phyloP scores from a whole-genome alignment of 2,797 vertebrate genomes.

The Aselliscus stoliczkanus region DNA sequence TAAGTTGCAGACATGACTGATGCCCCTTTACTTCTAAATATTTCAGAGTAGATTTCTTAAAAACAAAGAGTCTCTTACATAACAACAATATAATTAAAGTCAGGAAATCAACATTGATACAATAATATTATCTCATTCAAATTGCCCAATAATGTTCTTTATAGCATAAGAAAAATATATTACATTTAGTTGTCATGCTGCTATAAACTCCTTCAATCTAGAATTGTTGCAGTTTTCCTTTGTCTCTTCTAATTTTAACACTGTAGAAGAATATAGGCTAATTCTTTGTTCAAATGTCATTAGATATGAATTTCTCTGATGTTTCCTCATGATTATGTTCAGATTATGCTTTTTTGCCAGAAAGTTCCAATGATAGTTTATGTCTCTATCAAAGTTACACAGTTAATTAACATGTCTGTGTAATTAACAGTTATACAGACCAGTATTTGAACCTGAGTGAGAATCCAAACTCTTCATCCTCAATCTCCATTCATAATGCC shows the following conservation, averaged over 20 bases:
- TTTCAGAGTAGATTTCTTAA: background rate
- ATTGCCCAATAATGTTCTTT: background rate
- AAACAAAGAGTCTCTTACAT: background rate
- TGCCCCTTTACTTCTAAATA: background rate
- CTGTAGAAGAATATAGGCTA: background rate
- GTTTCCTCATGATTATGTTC: background rate
- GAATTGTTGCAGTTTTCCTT: background rate
- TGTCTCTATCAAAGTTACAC: background rate
- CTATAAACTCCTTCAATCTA: background rate
- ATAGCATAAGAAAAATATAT: background rate
- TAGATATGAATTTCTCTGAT: background rate
- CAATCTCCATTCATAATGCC: background rate
- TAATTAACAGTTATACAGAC: background rate
- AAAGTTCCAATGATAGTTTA: background rate
- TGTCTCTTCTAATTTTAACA: background rate
- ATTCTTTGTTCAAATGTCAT: background rate
- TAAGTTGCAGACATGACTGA: background rate
- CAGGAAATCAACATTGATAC: background rate
- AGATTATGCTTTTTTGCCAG: background rate
- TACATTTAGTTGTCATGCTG: background rate
- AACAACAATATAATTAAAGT: background rate
- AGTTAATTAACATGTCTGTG: background rate
- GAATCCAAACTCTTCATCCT: background rate
- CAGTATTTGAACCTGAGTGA: background rate
- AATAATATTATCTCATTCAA: background rate